These are phyloP conservation scores for Loriculus beryllinus DNA, from an alignment of 2,797 vertebrate genomes.

Conservation along the genomic window DNA sequence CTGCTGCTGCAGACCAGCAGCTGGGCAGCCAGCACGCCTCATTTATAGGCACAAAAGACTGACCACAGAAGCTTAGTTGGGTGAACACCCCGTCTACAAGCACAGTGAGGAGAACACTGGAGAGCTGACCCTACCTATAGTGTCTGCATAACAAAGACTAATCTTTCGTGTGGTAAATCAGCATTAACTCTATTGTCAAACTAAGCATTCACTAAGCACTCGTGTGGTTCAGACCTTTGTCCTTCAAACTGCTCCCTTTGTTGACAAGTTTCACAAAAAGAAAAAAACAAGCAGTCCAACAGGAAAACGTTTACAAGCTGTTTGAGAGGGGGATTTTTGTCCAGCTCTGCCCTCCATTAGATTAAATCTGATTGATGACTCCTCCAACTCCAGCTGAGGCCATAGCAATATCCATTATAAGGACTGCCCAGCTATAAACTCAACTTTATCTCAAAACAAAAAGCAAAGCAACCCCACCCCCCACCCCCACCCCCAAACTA, in stretches of 20 bases:
- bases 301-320: background rate
- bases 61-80: background rate
- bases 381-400: background rate
- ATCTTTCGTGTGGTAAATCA: background rate
- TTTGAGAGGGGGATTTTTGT: background rate
- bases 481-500: no score
- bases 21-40: background rate
- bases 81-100: background rate
- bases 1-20: background rate
- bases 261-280: background rate
- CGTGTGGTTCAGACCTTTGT: accelerated
- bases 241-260: background rate
- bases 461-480: background rate
- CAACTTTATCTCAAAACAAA: background rate
- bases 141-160: background rate
- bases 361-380: background rate
- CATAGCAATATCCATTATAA: background rate
- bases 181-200: background rate
- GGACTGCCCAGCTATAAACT: background rate
- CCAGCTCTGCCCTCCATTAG: background rate
- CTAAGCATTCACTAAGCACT: background rate
- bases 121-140: background rate
- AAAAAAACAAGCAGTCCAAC: background rate
- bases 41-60: background rate
- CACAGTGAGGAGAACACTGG: background rate